phyloP scores from a whole-genome alignment of 2,888 invertebrate genomes.

The Habroteleia sp. region DNA sequence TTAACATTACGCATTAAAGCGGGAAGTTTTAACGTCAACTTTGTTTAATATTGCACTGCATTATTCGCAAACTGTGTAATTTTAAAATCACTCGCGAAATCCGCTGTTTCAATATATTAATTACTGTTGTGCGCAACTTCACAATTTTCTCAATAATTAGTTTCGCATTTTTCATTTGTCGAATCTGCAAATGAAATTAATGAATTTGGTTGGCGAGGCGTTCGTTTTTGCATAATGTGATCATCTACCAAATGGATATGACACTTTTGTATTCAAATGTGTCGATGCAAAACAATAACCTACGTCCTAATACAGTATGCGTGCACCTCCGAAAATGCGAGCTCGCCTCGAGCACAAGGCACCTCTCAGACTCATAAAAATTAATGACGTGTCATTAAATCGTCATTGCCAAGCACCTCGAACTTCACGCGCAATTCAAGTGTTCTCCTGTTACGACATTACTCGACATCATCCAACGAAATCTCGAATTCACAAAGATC shows the following conservation, averaged over 20 bases:
- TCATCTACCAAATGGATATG: slow-evolving; percentile 24
- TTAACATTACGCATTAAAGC: slow-evolving; percentile 13
- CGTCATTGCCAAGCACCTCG: slow-evolving; percentile 42
- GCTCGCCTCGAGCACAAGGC: slow-evolving; percentile 13
- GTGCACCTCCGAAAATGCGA: slow-evolving; percentile 23
- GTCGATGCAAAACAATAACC: slow-evolving; percentile 16
- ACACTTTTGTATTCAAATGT: slow-evolving; percentile 30
- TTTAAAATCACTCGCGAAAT: slow-evolving; percentile 17
- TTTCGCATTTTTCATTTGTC: neutral
- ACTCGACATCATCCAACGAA: slow-evolving; percentile 16
- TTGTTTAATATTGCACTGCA: slow-evolving; percentile 14
- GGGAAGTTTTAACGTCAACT: slow-evolving; percentile 18
- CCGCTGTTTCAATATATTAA: slow-evolving; percentile 14
- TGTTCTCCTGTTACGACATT: slow-evolving; percentile 2
- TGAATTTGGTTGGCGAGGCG: neutral
- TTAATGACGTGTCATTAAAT: slow-evolving; percentile 67
- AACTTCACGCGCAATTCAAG: slow-evolving; percentile 29
- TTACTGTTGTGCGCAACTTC: slow-evolving; percentile 1
- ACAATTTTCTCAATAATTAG: slow-evolving; percentile 20
- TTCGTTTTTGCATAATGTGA: slow-evolving; percentile 16
- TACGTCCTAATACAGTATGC: slow-evolving; percentile 10
- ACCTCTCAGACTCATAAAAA: slow-evolving; percentile 61
- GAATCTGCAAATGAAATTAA: neutral
- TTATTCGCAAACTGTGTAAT: slow-evolving; percentile 8
- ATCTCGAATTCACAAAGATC: slow-evolving; percentile 17